Conservation (phyloP, 1,140 invertebrate genomes). For the Drosophila cardini region DNA sequence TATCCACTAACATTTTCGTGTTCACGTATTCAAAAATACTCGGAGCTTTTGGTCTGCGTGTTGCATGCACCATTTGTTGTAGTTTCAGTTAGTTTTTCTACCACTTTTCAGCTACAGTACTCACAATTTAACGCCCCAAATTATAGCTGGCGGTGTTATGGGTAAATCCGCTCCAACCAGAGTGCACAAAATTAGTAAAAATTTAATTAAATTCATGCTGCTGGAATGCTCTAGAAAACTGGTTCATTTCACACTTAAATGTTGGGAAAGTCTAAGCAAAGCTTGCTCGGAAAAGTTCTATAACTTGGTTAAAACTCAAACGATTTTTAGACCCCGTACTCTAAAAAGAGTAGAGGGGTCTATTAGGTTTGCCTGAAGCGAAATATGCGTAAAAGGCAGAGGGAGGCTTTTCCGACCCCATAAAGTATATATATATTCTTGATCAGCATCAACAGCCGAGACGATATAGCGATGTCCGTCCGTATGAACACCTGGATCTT, state of each 20-base stretch:
- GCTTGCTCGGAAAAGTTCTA: neutral
- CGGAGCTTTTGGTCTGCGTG: slow-evolving; percentile 1
- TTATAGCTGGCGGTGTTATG: slow-evolving; percentile 49
- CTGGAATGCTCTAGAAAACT: neutral
- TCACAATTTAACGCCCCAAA: slow-evolving; percentile 64
- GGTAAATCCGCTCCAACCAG: neutral
- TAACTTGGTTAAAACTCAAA: too few species aligned
- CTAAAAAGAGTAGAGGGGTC: too few species aligned
- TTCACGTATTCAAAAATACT: slow-evolving; percentile 42
- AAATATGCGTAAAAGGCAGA: too few species aligned
- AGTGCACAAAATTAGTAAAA: neutral
- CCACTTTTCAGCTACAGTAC: slow-evolving; percentile 14
- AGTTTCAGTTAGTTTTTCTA: neutral
- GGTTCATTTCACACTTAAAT: neutral
- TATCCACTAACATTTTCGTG: neutral
- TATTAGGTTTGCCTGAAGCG: too few species aligned
- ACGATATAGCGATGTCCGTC: too few species aligned
- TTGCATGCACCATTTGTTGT: neutral
- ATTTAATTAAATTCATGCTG: slow-evolving; percentile 6
- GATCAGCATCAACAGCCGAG: too few species aligned
- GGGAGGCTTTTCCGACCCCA: too few species aligned
- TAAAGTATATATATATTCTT: too few species aligned
- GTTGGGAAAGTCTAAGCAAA: neutral
- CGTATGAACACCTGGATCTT: too few species aligned
- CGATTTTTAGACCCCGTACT: too few species aligned